phyloP scores from a whole-genome alignment of 2,888 invertebrate genomes.

The Cheilosia vernalis region DNA sequence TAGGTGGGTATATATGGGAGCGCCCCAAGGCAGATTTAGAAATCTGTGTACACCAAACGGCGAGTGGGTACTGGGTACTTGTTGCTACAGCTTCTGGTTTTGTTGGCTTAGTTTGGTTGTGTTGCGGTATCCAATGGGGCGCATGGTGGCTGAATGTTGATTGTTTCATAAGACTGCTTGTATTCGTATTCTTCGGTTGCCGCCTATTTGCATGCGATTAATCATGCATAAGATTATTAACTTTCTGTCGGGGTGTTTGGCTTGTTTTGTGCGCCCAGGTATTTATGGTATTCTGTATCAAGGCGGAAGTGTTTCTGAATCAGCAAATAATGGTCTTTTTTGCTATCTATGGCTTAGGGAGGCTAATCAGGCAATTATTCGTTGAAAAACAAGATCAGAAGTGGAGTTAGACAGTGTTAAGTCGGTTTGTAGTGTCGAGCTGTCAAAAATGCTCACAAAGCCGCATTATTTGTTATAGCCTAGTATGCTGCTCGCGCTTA shows the following conservation, averaged over 20 bases:
- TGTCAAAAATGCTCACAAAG: too few species aligned
- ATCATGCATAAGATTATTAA: slow-evolving; percentile 64
- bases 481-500: too few species aligned
- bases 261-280: background rate
- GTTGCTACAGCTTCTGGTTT: slow-evolving; percentile 49
- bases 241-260: slow-evolving; percentile 40
- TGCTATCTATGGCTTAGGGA: too few species aligned
- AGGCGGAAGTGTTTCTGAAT: background rate
- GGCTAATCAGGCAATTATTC: too few species aligned
- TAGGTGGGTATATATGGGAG: background rate
- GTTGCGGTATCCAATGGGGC: slow-evolving; percentile 48
- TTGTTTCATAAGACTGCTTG: slow-evolving; percentile 65
- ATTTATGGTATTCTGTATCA: background rate
- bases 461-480: too few species aligned
- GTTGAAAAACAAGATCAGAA: too few species aligned
- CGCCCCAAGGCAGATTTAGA: slow-evolving; percentile 1
- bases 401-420: too few species aligned
- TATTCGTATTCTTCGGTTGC: slow-evolving; percentile 48
- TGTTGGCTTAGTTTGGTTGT: slow-evolving; percentile 12
- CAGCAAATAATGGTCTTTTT: background rate
- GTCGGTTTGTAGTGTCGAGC: too few species aligned
- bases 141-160: slow-evolving; percentile 55
- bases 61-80: slow-evolving; percentile 44
- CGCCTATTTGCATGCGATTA: slow-evolving; percentile 73
- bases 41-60: slow-evolving; percentile 12